Base-by-base conservation (phyloP, 2,797 vertebrate genomes). In the Falco novaeseelandiae region DNA sequence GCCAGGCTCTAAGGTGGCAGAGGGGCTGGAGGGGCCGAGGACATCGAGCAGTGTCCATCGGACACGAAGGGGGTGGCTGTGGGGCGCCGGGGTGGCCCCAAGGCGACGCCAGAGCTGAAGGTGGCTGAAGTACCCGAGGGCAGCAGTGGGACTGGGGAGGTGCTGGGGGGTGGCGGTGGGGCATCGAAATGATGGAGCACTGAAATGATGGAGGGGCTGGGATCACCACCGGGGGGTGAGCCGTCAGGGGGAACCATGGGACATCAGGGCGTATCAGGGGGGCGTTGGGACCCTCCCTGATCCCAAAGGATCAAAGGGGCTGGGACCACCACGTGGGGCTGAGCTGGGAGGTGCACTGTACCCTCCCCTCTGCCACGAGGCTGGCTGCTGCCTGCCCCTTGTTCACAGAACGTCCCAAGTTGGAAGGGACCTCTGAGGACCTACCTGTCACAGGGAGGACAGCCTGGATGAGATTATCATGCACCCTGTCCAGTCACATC, bases 361-460 rank as follows among this genome's bases (percentile, higher is more conserved):
- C 52, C 38, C n/a, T 21, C 44, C 1, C 0, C 34, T 32, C 49
- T 44, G 32, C 19, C 22, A 6, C 1, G 0, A 27, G 58, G 58
- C 27, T 30, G n/a, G 13, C 55, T 57, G 80, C 32, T 38, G 14
- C 16, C 27, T 65, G 5, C 12, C 26, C 20, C 29, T 52, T 15
- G 16, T 22, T 51, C 44, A 14, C 4, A 23, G 59, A 54, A 14
- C 9, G 12, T 7, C 14, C 30, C 18, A 15, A 30, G 21, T 10
- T 34, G 30, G 48, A 40, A 34, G 21, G 9, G 21, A 48, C 34
- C 71, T 34, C 48, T 62, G 62, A 20, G 34, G 57, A 34, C 42
- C 1, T 1, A 36, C 32, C 25, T 36, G 42, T 6, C 1, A 0
- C 5, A 36, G 51, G 16, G 32, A 51, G 57, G 44, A 32, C 6